Evolutionary conservation across 2,113 vertebrate genomes (phyloP), one percentile per base, ranked within the genome.

Genomic region (Anhinga rufa): DNA sequence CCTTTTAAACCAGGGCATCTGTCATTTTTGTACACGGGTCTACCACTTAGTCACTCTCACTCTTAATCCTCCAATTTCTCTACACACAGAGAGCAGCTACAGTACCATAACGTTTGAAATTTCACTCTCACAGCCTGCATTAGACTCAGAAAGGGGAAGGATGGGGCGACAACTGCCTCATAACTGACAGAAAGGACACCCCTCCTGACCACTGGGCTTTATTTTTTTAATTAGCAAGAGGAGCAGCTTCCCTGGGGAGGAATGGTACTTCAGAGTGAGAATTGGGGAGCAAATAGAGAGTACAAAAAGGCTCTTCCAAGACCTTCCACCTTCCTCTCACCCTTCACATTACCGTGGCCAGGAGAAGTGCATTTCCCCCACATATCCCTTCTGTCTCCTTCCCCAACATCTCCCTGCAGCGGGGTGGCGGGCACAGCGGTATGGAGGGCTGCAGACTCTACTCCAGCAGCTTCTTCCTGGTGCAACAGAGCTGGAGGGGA

Each of bases 1-100:
- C 97, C 98, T 98, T 97, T 97, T 95, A 96, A 97, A 97, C 93
- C 87, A 87, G 97, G 95, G 96, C 92, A 97, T 95, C 96, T 95
- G 95, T 97, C 92, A 91, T 72, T 92, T 95, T 90, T 84, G 92
- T 78, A 82, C 74, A 82, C 83, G 70, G 38, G 24, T 77, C 86
- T 92, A 90, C 61, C 82, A 72, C 57, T 87, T 76, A 65, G 75
- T 86, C 90, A 49, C 76, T 90, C 86, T 71, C 7, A 0, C 3
- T 1, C 77, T 69, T 90, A 62, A 94, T 80, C 79, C 66, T 89
- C 78, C 72, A 26, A 44, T 86, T 90, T 91, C 54, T 55, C 68
- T 46, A 55, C 58, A 42, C 58, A 61, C n/a, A 54, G 62, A 93
- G 44, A 75, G 71, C 0, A 4, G 60, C 29, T 61, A 76, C 81